These are phyloP conservation scores for Leptonema lineaticorne DNA, from an alignment of 1,140 invertebrate genomes.

Conservation along the genomic window DNA sequence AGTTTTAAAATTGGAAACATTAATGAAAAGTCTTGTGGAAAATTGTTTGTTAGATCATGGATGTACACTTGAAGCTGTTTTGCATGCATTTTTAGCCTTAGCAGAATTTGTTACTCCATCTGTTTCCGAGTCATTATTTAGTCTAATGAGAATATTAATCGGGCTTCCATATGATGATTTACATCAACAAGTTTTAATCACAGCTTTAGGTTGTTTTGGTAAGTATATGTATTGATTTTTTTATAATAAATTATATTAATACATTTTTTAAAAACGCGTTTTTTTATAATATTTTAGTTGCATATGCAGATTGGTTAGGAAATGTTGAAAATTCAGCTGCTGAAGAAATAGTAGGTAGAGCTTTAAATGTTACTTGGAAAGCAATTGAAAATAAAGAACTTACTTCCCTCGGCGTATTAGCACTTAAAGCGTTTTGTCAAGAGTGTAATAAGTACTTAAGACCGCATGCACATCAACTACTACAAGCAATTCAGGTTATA, in stretches of 20 bases:
- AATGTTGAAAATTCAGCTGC: slow-evolving; percentile 60
- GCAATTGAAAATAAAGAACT: slow-evolving; percentile 69
- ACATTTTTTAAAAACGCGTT: background rate
- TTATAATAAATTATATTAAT: too few relatives aligned
- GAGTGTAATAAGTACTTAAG: slow-evolving; percentile 73
- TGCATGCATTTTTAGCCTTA: slow-evolving; percentile 80
- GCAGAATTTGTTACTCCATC: slow-evolving; percentile 71
- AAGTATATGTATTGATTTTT: slow-evolving; percentile 32
- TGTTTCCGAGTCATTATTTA: slow-evolving; percentile 64
- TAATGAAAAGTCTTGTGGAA: slow-evolving; percentile 49
- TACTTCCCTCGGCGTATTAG: slow-evolving; percentile 78
- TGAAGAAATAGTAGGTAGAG: slow-evolving; percentile 66
- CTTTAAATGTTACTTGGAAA: slow-evolving; percentile 68
- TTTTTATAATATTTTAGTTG: slow-evolving; percentile 52
- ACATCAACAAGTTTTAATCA: slow-evolving; percentile 63
- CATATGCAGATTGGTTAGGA: slow-evolving; percentile 82
- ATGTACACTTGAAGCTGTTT: slow-evolving; percentile 73
- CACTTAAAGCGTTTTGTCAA: slow-evolving; percentile 80
- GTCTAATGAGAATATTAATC: slow-evolving; percentile 68
- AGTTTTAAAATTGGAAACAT: slow-evolving; percentile 54
- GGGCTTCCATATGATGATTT: slow-evolving; percentile 65
- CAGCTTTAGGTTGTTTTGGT: slow-evolving; percentile 74
- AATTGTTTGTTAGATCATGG: slow-evolving; percentile 52
- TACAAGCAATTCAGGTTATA: slow-evolving; percentile 61
- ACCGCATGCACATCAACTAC: slow-evolving; percentile 70